Evolutionary conservation across 2,888 invertebrate genomes (phyloP), one percentile per base, ranked within the genome.

Genomic region (Nemotelus pantherinus): DNA sequence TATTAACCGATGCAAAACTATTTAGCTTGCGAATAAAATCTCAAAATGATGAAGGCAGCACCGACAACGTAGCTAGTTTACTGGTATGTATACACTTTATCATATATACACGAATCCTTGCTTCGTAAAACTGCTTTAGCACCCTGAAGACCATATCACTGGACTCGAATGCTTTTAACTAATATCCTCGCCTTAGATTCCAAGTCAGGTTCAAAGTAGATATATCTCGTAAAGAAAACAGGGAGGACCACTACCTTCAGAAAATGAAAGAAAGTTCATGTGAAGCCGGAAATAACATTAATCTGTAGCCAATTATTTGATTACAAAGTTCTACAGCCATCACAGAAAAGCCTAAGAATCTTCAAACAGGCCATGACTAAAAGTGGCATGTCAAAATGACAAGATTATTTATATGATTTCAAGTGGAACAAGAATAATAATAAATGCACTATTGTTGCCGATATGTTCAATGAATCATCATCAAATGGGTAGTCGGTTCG

Each of bases 221-320:
- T 7, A 45, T 6, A 10, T 57, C 72, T 10, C 44, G 41, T 43
- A 44, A 57, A 72, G 7, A 3, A 7, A 64, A 7, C 64, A 64
- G 10, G 64, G 64, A 43, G 39, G 3, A 7, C 57, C 44, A 50
- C 50, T 50, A 39, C 44, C 63, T 63, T 43, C 47, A 4, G 4
- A 70, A 2, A 48, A 47, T 58, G 10, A 74, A 55, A 76, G 65
- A 55, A 48, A 45, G 1, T 41, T 65, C 55, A 68, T 57, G 43
- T 57, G 57, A 45, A 47, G 43, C 77, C 80, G 80, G 80, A 80
- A 77, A 80, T 80, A 77, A 78, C 78, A 80, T 80, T 77, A 78
- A 77, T 80, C 77, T 75, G 77, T 80, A 80, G 72, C 77, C 78
- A 79, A 80, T 80, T 78, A 80, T 77, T 77, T 74, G 75, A 78